Conservation (phyloP, 2,113 vertebrate species). For the Lophura nycthemera region DNA sequence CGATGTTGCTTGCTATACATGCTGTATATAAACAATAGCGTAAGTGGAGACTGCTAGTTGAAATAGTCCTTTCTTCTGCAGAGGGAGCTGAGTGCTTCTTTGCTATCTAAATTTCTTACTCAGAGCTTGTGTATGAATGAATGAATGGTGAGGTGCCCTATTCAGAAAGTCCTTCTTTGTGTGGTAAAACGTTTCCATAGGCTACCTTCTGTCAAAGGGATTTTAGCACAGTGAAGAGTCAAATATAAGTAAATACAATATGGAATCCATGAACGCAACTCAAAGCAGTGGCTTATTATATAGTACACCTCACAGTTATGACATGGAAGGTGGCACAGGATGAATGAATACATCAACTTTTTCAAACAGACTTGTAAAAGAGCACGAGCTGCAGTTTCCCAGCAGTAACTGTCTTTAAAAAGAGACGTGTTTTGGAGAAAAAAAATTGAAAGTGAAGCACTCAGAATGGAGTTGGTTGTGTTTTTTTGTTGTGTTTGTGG, state of each 20-base stretch:
- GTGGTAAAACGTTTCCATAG: background rate
- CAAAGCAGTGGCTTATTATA: background rate
- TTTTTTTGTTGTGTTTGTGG: too few relatives aligned
- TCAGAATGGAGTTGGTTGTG: background rate
- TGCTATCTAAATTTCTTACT: background rate
- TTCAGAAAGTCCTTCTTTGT: background rate
- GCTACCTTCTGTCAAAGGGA: background rate
- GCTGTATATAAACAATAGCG: background rate
- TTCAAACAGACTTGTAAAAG: background rate
- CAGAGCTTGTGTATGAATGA: background rate
- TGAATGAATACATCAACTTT: background rate
- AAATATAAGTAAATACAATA: background rate
- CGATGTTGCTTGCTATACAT: background rate
- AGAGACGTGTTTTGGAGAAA: background rate
- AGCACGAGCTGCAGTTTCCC: background rate
- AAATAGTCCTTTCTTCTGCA: background rate
- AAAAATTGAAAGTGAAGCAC: background rate
- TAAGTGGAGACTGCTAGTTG: background rate
- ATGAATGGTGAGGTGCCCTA: background rate
- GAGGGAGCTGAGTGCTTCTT: background rate
- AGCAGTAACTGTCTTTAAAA: background rate
- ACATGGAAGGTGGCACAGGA: background rate
- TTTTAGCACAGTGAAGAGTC: background rate
- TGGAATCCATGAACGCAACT: background rate
- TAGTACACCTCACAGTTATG: background rate